phyloP scores from a whole-genome alignment of 2,888 invertebrate species.

The Pimpla rufipes region DNA sequence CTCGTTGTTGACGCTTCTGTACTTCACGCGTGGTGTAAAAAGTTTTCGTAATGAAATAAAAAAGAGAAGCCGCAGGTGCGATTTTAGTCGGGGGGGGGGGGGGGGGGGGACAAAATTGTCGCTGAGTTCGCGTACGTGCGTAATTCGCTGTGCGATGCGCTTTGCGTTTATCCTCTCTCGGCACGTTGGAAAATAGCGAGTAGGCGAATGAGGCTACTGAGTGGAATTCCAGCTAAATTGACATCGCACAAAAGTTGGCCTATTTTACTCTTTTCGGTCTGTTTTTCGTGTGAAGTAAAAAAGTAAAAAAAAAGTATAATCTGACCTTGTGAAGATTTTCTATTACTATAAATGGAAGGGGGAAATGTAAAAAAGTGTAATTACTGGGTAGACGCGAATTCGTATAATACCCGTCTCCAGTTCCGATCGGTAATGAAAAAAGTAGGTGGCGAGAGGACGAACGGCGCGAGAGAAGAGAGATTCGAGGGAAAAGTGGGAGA shows the following conservation, averaged over 20 bases:
- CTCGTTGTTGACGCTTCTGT: neutral
- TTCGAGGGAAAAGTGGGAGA: neutral
- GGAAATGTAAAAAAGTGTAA: conserved; percentile 24
- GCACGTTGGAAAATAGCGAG: neutral
- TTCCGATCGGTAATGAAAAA: conserved; percentile 40
- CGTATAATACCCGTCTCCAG: conserved; percentile 34
- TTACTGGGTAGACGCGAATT: conserved; percentile 36
- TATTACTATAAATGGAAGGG: conserved; percentile 23
- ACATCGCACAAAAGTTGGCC: neutral
- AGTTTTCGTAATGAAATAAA: neutral
- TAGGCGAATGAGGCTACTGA: neutral
- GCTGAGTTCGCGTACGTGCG: neutral
- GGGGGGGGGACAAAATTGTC: too few species aligned
- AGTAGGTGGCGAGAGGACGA: conserved; percentile 15
- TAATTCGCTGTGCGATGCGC: neutral
- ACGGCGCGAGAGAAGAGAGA: conserved; percentile 7
- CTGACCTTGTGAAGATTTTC: neutral
- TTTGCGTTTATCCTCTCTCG: neutral
- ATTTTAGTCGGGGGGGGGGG: neutral
- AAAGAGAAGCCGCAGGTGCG: neutral
- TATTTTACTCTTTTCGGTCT: conserved; percentile 4
- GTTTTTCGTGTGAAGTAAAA: neutral
- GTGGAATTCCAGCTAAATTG: neutral
- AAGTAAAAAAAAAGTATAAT: conserved; percentile 7
- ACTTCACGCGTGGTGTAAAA: neutral